A percentile compares a stretch with the other conserved stretches of the same genome.
Evolutionary conservation across 2,113 vertebrate species (phyloP).

Genomic region (Globicephala melas): DNA sequence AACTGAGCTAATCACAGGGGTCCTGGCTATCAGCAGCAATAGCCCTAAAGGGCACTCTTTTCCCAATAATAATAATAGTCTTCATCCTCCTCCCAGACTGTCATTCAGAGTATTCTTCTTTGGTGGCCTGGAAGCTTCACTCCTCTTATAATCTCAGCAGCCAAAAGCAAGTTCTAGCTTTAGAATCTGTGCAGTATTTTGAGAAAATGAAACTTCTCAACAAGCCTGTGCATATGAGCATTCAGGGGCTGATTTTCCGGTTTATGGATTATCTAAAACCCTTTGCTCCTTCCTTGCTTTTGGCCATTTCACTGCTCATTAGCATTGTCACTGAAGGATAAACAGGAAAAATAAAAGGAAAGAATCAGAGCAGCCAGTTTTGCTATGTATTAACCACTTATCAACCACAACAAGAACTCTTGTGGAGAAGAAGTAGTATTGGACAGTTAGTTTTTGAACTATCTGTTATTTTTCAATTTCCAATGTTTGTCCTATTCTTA

Average conservation of each 20-base stretch:
- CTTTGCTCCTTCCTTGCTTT: slow-evolving; percentile 36
- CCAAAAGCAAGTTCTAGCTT: slow-evolving; percentile 33
- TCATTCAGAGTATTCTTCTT: neutral
- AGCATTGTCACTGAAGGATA: slow-evolving; percentile 44
- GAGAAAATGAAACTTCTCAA: slow-evolving; percentile 51
- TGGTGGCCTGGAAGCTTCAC: slow-evolving; percentile 20
- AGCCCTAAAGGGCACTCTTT: neutral
- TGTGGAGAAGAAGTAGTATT: neutral
- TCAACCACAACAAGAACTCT: neutral
- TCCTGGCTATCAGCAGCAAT: neutral
- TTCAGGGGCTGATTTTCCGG: slow-evolving; percentile 48
- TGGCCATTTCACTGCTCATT: slow-evolving; percentile 57
- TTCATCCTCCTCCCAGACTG: neutral
- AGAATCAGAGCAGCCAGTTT: slow-evolving; percentile 11
- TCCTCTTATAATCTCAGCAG: neutral
- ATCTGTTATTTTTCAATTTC: neutral
- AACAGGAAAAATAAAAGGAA: slow-evolving; percentile 27
- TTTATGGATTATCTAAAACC: slow-evolving; percentile 57
- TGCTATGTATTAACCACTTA: slow-evolving; percentile 48
- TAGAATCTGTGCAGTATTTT: slow-evolving; percentile 32
- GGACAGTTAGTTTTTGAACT: neutral
- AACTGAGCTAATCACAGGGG: neutral
- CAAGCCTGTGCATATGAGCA: slow-evolving; percentile 26
- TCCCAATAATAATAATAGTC: neutral
- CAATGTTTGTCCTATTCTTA: neutral